phyloP scores from a whole-genome alignment of 2,888 invertebrate genomes.

The Heteromurus nitidus region DNA sequence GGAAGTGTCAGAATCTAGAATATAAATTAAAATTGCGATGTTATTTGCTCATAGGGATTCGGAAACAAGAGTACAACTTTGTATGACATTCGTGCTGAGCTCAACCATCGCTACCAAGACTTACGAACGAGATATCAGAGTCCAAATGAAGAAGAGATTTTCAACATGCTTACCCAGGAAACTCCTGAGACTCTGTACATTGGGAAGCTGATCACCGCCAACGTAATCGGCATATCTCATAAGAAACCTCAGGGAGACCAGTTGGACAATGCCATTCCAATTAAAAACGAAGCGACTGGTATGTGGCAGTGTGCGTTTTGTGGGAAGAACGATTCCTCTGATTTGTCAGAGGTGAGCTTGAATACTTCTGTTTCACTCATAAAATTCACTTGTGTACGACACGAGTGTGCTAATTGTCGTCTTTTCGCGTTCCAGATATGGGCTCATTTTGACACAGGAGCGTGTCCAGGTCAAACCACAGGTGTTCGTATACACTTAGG shows the following conservation, averaged over 20 bases:
- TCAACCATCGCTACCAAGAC: conserved; percentile 95
- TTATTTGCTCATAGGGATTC: conserved; percentile 78
- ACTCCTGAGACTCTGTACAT: conserved; percentile 94
- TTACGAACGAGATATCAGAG: conserved; percentile 86
- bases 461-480: conserved; percentile 96
- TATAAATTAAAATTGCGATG: not conserved
- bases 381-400: too few species aligned
- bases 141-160: conserved; percentile 89
- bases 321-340: conserved; percentile 95
- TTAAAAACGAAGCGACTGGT: conserved; percentile 94
- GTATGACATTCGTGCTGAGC: conserved; percentile 96
- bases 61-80: conserved; percentile 94
- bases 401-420: too few species aligned
- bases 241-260: conserved; percentile 94
- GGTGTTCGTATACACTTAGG: conserved; percentile 93
- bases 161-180: conserved; percentile 97
- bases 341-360: conserved; percentile 80
- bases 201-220: conserved; percentile 89
- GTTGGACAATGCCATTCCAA: conserved; percentile 95
- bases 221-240: conserved; percentile 84
- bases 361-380: too few species aligned
- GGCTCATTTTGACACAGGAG: conserved; percentile 97
- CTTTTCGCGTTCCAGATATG: conserved; percentile 81
- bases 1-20: not conserved
- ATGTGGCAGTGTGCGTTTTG: conserved; percentile 99